Evolutionary conservation across 2,113 vertebrate genomes (phyloP), one percentile per base, ranked within the genome.

Genomic region (Romanogobio albipinnatus): DNA sequence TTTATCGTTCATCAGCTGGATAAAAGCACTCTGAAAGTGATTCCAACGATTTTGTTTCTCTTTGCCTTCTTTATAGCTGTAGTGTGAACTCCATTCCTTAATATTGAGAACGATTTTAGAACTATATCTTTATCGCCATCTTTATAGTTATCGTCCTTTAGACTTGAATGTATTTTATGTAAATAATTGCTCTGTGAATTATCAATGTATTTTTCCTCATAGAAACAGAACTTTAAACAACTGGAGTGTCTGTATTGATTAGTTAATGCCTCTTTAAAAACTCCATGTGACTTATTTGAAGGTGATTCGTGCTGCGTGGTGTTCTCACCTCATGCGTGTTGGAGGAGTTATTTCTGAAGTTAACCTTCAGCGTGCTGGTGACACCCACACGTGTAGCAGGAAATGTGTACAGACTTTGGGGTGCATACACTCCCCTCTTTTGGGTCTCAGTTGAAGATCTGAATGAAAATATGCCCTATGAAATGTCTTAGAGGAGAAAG

Each of bases 301-400:
- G 62, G 29, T 17, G 2, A 66, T 5, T 66, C 17, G 29, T 66
- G 64, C 64, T 36, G 64, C 15, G 2, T 29, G 17, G 22, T 3
- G 2, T 14, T 73, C 73, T 95, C 91, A 99, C 98, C 92, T 91
- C 64, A 5, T 97, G 95, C 1, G 92, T 94, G 74, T 90, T 80
- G 24, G 90, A 89, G 6, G 98, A 97, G 91, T 95, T 97, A 93
- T 99, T 99, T 79, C 96, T 88, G 89, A 99, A 89, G 90, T 96
- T 96, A 88, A 99, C 95, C 92, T 99, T 99, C 89, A 99, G 80
- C 0, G 92, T 94, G 88, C 93, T 93, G 49, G 96, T 94, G 85
- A 96, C 93, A 3, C 97, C 96, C 71, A 95, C 90, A 86, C 79
- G 91, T 15, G 96, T 98, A 83, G 92, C 86, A 76, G 95, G 94